Conservation (phyloP, 2,797 vertebrate species). For the Anas georgica region DNA sequence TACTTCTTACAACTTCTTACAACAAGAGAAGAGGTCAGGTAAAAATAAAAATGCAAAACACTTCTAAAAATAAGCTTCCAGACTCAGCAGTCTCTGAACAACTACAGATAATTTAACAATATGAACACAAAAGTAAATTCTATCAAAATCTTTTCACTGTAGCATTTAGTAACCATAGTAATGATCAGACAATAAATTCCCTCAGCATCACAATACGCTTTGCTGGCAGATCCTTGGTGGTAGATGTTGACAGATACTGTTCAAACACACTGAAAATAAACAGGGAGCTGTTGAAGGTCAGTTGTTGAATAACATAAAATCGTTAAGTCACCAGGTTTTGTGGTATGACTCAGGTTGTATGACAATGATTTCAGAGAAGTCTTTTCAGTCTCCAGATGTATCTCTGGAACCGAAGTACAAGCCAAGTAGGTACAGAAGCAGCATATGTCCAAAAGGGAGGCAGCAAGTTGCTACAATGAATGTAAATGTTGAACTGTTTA, state of each 20-base stretch:
- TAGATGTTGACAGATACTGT: background rate
- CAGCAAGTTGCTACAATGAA: conserved; percentile 23
- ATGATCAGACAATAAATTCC: conserved; percentile 6
- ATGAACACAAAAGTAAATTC: background rate
- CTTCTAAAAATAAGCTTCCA: background rate
- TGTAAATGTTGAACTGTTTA: conserved; percentile 34
- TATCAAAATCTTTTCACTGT: background rate
- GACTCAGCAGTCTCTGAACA: background rate
- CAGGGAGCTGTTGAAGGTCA: background rate
- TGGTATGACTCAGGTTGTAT: background rate
- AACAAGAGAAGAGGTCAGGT: background rate
- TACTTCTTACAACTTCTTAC: background rate
- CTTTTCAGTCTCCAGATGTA: background rate
- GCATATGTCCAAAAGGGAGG: background rate
- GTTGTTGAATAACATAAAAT: background rate
- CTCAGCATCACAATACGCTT: background rate
- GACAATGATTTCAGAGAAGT: background rate
- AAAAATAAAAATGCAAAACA: background rate
- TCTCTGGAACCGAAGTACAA: background rate
- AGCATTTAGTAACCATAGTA: conserved; percentile 34
- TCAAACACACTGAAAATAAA: background rate
- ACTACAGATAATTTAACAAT: background rate
- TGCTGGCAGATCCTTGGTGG: background rate
- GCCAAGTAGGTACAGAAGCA: background rate
- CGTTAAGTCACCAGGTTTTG: background rate